These are phyloP conservation scores for Hippocampus guttulatus DNA, from an alignment of 2,113 vertebrate species.

Conservation along the genomic window DNA sequence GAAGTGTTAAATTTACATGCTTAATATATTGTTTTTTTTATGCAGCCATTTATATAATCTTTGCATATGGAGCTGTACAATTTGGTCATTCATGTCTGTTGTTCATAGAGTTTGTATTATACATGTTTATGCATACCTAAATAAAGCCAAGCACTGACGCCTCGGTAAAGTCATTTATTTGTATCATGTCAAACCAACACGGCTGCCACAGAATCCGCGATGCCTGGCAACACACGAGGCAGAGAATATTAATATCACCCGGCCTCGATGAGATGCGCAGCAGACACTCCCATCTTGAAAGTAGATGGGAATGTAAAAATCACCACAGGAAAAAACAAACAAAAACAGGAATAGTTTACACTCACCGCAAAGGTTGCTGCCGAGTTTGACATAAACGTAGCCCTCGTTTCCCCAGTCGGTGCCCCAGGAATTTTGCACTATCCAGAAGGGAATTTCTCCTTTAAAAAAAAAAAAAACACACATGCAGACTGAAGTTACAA, in stretches of 20 bases:
- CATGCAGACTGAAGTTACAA: constrained; percentile 27
- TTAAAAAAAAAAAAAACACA: neutral
- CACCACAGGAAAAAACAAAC: constrained; percentile 2
- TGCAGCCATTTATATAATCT: constrained; percentile 27
- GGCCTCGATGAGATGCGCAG: neutral
- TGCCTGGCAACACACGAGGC: constrained; percentile 66
- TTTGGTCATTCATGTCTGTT: constrained; percentile 43
- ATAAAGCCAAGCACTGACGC: constrained; percentile 23
- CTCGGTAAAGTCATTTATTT: constrained; percentile 8
- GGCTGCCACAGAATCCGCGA: constrained; percentile 80
- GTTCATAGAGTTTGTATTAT: constrained; percentile 38
- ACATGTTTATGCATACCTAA: constrained; percentile 14
- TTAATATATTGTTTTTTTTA: constrained; percentile 30
- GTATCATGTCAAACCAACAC: constrained; percentile 73
- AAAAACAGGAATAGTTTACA: constrained; percentile 1
- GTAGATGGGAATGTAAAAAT: constrained; percentile 8
- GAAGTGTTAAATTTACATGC: neutral
- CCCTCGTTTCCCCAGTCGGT: constrained; percentile 81
- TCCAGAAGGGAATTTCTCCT: constrained; percentile 86
- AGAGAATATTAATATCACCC: constrained; percentile 16
- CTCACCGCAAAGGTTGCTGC: constrained; percentile 83
- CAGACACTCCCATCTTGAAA: neutral
- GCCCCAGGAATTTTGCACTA: constrained; percentile 91
- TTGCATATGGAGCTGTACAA: constrained; percentile 36
- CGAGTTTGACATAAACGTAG: constrained; percentile 85